Percentiles rank a stretch among this genome's conserved stretches.
These are phyloP conservation scores for Clitarchus hookeri DNA, from an alignment of 2,888 invertebrate genomes.

Conservation along the genomic window DNA sequence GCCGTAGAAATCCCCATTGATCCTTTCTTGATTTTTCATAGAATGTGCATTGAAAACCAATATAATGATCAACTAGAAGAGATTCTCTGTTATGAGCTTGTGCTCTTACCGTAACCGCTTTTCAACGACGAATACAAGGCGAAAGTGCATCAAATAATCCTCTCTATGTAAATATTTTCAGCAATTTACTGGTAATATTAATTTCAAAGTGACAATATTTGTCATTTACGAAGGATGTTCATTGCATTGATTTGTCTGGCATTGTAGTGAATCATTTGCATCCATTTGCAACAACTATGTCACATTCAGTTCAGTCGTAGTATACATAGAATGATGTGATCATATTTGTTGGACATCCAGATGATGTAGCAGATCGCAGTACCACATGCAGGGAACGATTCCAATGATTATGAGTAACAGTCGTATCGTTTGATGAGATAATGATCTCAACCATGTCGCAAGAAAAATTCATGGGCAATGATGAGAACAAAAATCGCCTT, in stretches of 20 bases:
- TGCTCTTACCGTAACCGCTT: too few relatives aligned
- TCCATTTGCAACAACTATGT: neutral
- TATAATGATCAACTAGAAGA: too few relatives aligned
- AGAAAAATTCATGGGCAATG: neutral
- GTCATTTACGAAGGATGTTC: neutral
- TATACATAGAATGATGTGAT: neutral
- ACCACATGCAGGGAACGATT: neutral
- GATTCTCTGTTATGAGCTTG: too few relatives aligned
- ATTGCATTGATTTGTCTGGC: neutral
- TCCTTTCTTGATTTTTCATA: too few relatives aligned
- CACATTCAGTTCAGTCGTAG: constrained; percentile 28
- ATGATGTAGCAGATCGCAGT: neutral
- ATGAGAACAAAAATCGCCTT: neutral
- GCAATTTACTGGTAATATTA: neutral
- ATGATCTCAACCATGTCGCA: neutral
- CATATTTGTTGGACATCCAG: neutral
- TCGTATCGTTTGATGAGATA: neutral
- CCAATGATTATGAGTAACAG: neutral
- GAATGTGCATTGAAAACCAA: too few relatives aligned
- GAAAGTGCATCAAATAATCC: neutral
- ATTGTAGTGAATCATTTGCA: neutral
- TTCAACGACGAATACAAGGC: neutral
- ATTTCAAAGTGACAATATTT: neutral
- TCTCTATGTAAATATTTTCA: neutral
- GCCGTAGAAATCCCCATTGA: too few relatives aligned